Base-by-base conservation (phyloP, 2,113 vertebrate genomes). In the Neotoma lepida region DNA sequence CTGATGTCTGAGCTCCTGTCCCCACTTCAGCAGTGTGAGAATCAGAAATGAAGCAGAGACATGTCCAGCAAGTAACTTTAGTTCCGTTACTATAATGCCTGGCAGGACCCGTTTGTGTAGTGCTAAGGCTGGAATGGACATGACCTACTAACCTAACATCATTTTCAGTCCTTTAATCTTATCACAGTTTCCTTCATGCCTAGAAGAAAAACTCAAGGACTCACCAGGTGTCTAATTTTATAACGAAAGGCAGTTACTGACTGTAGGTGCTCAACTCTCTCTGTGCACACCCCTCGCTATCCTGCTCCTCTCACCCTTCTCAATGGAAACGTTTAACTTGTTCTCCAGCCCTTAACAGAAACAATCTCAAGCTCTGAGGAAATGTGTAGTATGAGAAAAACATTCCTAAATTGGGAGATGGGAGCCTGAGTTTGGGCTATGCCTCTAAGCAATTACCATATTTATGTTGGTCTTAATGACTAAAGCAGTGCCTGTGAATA, bases 301-400 rank as follows among this genome's bases (percentile, higher is more conserved):
- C 76, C 88, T 74, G 4, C 26, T 7, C 4, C 76, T 26, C 46
- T 15, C 6, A 18, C 9, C 28, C 54, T 30, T 49, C 61, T 88
- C 64, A 95, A 85, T 90, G 54, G 61, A 66, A 95, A 94, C 70
- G 80, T 49, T 89, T 84, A 80, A 87, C 58, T 41, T 95, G 86
- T 33, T 49, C 73, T 90, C 64, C 39, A 56, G 35, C 49, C 44
- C 35, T 89, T 61, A 88, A 68, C 51, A 84, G 61, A 82, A 93
- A 86, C 68, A 91, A 87, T n/a, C 66, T 91, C 71, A 92, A 66
- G 18, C 28, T 95, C 70, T 64, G 49, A 89, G 28, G 63, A 81
- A 93, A 88, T 51, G 33, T 54, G 8, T 28, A 24, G 6, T 58
- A 33, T 66, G 13, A 58, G 13, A 24, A 74, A 71, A 93, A 94